These are phyloP conservation scores for Mamestra brassicae DNA, from an alignment of 2,888 invertebrate genomes.

Conservation along the genomic window DNA sequence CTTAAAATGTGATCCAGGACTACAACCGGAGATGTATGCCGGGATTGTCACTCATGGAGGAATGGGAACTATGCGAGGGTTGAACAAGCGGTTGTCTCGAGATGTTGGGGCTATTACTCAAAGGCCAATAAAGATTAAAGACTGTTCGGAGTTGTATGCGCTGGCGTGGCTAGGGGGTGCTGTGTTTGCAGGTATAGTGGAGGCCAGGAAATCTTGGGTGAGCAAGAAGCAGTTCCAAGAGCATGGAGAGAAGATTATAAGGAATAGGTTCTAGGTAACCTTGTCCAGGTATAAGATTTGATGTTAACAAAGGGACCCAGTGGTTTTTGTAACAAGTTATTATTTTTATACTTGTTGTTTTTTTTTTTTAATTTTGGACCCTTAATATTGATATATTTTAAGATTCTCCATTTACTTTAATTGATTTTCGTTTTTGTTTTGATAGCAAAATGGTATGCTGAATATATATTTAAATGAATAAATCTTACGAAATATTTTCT, in stretches of 20 bases:
- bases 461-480: background rate
- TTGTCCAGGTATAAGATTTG: background rate
- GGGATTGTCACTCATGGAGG: slow-evolving; percentile 81
- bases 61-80: slow-evolving; percentile 75
- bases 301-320: background rate
- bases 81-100: slow-evolving; percentile 72
- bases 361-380: background rate
- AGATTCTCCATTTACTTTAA: background rate
- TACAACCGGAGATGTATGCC: slow-evolving; percentile 73
- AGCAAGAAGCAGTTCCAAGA: slow-evolving; percentile 82
- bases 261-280: slow-evolving; percentile 73
- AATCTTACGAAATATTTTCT: background rate
- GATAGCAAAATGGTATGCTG: too few species aligned
- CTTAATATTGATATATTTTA: background rate
- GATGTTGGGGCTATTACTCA: slow-evolving; percentile 72
- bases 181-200: slow-evolving; percentile 79
- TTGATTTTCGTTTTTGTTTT: background rate
- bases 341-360: background rate
- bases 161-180: slow-evolving; percentile 83
- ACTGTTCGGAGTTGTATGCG: slow-evolving; percentile 76
- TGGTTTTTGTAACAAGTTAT: too few species aligned
- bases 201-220: slow-evolving; percentile 77
- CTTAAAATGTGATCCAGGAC: slow-evolving; percentile 79
- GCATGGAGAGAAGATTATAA: slow-evolving; percentile 79
- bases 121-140: slow-evolving; percentile 71